Base-by-base conservation (phyloP, 2,797 vertebrate species). In the Aphelocoma californica region DNA sequence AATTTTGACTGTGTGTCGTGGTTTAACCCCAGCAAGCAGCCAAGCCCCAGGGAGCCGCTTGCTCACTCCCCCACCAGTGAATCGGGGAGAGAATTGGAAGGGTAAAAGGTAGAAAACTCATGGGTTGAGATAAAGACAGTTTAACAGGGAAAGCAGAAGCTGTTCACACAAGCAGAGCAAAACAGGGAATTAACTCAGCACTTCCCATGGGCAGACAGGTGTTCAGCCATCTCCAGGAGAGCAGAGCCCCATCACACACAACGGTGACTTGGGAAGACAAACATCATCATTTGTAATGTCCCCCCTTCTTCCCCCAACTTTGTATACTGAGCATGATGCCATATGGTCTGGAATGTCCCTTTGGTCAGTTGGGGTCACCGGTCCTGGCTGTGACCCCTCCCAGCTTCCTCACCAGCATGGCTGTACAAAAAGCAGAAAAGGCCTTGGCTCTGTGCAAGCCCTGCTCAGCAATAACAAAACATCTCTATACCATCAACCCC, bases 41-140 rank as follows among this genome's bases (percentile, higher is more conserved):
- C 40, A 47, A 48, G 56, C 20, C 25, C 17, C 31, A 40, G 28
- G 17, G 25, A 54, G 47, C n/a, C 0, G 0, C 25, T 86, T 0
- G 0, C n/a, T 69, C 56, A 34, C 12, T 47, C 20, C 12, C 7
- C 10, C 34, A 70, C 31, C 17, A 62, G 40, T 11, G 20, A 56
- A 54, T 42, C 7, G 15, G 25, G 25, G 21, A 48, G 17, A 31
- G 25, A 62, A 54, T 15, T 4, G 6, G 20, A 61, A 62, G 40
- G 20, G 20, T 70, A 54, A 54, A 61, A 61, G 56, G 34, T 26
- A 31, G 56, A 70, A 78, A 54, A 78, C 56, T 17, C 25, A 7
- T 21, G 40, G 29, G 6, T 32, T 62, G 56, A 54, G 20, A 47
- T 47, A 47, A 69, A 34, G 48, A 12, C 25, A 70, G 24, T 78